These are phyloP conservation scores for Stenurella melanura DNA, from an alignment of 2,888 invertebrate species.

Conservation along the genomic window DNA sequence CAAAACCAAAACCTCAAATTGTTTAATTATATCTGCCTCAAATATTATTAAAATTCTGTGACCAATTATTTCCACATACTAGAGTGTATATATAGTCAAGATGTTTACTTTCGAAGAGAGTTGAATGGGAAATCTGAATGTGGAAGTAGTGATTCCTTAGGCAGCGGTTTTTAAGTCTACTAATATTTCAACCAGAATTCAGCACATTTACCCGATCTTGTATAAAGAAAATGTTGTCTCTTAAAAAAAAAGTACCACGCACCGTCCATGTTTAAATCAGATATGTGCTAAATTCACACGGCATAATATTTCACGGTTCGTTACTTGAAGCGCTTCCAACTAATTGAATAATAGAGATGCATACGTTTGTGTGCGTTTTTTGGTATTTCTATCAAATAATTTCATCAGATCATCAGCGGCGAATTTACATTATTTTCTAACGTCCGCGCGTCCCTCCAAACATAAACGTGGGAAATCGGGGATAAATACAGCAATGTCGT, in stretches of 20 bases:
- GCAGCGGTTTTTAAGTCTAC: too few relatives aligned
- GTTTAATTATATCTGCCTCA: too few relatives aligned
- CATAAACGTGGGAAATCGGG: slow-evolving; percentile 61
- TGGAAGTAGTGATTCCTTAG: too few relatives aligned
- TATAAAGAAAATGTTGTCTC: background rate
- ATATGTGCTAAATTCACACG: slow-evolving; percentile 52
- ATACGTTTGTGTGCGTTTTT: slow-evolving; percentile 49
- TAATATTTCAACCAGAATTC: too few relatives aligned
- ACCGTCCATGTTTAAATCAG: slow-evolving; percentile 48
- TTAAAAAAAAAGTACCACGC: background rate
- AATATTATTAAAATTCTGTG: too few relatives aligned
- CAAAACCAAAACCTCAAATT: too few relatives aligned
- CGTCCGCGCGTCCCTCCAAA: slow-evolving; percentile 34
- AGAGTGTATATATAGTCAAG: too few relatives aligned
- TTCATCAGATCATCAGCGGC: slow-evolving; percentile 53
- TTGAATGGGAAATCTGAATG: too few relatives aligned
- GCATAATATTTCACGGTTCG: slow-evolving; percentile 54
- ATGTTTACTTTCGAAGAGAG: too few relatives aligned
- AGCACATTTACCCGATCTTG: too few relatives aligned
- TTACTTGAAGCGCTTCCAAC: slow-evolving; percentile 49
- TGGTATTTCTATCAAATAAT: slow-evolving; percentile 57
- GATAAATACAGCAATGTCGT: slow-evolving; percentile 54
- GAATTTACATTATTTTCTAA: slow-evolving; percentile 53
- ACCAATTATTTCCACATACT: too few relatives aligned
- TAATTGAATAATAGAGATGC: slow-evolving; percentile 57